Percentiles rank a stretch among this genome's conserved stretches.
These are phyloP conservation scores for Channa argus DNA, from an alignment of 2,113 vertebrate species.

Conservation along the genomic window DNA sequence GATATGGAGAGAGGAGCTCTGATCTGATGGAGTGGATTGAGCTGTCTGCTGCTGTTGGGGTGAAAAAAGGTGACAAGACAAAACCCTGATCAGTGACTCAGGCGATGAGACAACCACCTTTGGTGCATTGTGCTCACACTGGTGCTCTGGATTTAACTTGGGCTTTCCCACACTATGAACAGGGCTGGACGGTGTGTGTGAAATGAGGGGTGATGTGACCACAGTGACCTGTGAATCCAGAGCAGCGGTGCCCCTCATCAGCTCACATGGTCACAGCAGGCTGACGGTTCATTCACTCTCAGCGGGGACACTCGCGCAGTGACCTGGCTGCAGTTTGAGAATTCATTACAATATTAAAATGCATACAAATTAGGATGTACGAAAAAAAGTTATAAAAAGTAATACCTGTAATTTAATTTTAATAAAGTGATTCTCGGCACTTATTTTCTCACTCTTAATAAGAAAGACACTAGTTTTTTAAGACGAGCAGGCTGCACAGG, in stretches of 20 bases:
- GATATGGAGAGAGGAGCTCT: conserved; percentile 65
- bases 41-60: conserved; percentile 56
- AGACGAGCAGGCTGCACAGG: background rate
- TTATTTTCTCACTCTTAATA: conserved; percentile 23
- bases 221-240: conserved; percentile 34
- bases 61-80: conserved; percentile 77
- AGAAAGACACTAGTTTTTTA: conserved; percentile 4
- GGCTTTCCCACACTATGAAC: conserved; percentile 78
- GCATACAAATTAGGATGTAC: background rate
- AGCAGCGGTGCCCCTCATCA: conserved; percentile 38
- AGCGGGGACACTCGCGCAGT: background rate
- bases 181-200: conserved; percentile 29
- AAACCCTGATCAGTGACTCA: conserved; percentile 76
- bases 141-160: conserved; percentile 50
- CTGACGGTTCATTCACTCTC: conserved; percentile 15
- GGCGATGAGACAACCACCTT: conserved; percentile 69
- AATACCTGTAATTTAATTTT: too few relatives aligned
- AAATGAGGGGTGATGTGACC: conserved; percentile 28
- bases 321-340: background rate
- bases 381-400: background rate
- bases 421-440: background rate
- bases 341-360: background rate
- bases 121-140: conserved; percentile 62
- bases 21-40: conserved; percentile 81
- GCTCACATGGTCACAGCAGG: conserved; percentile 22